A percentile compares a stretch with the other conserved stretches of the same genome.
Conservation (phyloP, 2,113 vertebrate species). For the Calidris pygmaea region DNA sequence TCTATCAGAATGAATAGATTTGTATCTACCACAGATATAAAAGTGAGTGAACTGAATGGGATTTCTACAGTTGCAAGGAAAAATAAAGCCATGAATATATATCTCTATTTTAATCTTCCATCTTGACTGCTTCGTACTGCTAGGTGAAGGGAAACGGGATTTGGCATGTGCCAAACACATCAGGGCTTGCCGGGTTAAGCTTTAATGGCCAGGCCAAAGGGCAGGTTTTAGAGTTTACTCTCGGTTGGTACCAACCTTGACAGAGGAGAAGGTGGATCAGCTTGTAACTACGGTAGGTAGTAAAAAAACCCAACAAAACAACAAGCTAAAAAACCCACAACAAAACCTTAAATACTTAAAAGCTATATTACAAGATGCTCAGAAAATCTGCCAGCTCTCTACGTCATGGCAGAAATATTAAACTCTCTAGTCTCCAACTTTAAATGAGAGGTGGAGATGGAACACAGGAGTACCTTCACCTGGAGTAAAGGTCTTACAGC, state of each 20-base stretch:
- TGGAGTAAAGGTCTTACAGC: background rate
- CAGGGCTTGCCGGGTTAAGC: background rate
- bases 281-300: background rate
- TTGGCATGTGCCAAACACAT: background rate
- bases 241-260: background rate
- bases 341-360: background rate
- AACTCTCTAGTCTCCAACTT: background rate
- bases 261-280: background rate
- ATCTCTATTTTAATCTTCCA: background rate
- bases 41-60: background rate
- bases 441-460: background rate
- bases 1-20: background rate
- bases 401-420: background rate
- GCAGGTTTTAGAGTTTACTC: background rate
- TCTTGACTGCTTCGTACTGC: background rate
- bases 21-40: background rate
- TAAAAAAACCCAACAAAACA: background rate
- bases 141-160: background rate
- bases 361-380: background rate
- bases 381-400: background rate
- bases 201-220: background rate
- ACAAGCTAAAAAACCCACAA: background rate
- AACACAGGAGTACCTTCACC: background rate
- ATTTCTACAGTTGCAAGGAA: background rate
- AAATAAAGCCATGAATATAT: background rate